Conservation (phyloP, 92 coral and sea anemone species). For the Desmophyllum pertusum region DNA sequence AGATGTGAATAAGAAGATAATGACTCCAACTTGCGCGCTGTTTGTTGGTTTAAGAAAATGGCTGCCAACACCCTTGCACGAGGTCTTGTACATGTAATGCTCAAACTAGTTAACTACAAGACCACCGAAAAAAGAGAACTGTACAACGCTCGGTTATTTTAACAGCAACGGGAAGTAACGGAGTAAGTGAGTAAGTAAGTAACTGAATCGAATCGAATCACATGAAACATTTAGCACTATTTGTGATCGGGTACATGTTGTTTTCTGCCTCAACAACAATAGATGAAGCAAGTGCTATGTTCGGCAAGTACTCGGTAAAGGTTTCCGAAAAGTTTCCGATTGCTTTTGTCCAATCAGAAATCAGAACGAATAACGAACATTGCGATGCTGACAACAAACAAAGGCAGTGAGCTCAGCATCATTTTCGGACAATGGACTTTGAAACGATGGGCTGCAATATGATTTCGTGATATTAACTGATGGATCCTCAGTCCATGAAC, state of each 20-base stretch:
- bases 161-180: not conserved
- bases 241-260: not conserved
- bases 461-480: not conserved
- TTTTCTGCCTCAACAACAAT: not conserved
- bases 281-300: not conserved
- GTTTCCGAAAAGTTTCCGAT: not conserved
- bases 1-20: too few species aligned
- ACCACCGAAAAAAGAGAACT: too few species aligned
- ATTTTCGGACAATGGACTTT: not conserved
- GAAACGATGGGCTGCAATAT: not conserved
- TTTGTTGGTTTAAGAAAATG: too few species aligned
- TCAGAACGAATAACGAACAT: not conserved
- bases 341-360: not conserved
- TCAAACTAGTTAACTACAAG: too few species aligned
- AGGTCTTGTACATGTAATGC: too few species aligned
- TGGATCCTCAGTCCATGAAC: slow-evolving; percentile 51
- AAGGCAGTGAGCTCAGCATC: not conserved
- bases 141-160: too few species aligned
- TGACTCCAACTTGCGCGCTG: too few species aligned
- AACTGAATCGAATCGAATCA: not conserved
- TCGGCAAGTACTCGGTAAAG: not conserved
- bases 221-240: not conserved
- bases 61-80: too few species aligned
- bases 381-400: too few species aligned
- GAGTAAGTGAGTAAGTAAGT: too few species aligned